Evolutionary conservation across 2,888 invertebrate species (phyloP), one percentile per base, ranked within the genome.

Genomic region (Julus scandinavius): DNA sequence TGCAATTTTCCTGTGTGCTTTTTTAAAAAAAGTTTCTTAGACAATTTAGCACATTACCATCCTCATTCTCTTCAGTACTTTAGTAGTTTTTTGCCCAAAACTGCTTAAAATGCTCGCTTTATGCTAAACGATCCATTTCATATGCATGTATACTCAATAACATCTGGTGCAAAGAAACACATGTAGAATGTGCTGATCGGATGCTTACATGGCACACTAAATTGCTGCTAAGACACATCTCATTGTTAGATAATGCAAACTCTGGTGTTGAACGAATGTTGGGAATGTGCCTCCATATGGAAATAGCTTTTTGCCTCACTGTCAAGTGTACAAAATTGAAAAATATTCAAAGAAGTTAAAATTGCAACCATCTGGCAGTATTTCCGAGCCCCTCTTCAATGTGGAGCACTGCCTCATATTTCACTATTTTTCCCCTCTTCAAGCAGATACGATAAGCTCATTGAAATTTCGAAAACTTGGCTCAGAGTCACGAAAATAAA

Each of bases 401-500:
- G 58, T 63, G 58, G 58, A 63, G n/a, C n/a, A 63, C 58, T n/a
- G 58, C 58, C 58, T 63, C n/a, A n/a, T 6, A n/a, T 63, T 63
- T 63, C n/a, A n/a, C 5, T 13, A n/a, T 63, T 63, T 63, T 63
- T n/a, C 58, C 58, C n/a, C 58, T 63, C 58, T 63, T 17, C 11
- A 63, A 63, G n/a, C 2, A 17, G 58, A 63, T 63, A 63, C 54
- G 54, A 54, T n/a, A 63, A 63, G n/a, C n/a, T 63, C 58, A 17
- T 29, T 72, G 29, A 29, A 72, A 29, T 72, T 29, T 20, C 29
- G 20, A 72, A 72, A 72, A 72, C 72, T 72, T 63, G n/a, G n/a
- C 58, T 63, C 58, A n/a, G 58, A 63, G n/a, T 4, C 58, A 63
- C 58, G 58, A 63, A n/a, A 63, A 63, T 63, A 63, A 63, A 63